Evolutionary conservation across 2,888 invertebrate genomes (phyloP), one percentile per base, ranked within the genome.

Genomic region (Metellina segmentata): DNA sequence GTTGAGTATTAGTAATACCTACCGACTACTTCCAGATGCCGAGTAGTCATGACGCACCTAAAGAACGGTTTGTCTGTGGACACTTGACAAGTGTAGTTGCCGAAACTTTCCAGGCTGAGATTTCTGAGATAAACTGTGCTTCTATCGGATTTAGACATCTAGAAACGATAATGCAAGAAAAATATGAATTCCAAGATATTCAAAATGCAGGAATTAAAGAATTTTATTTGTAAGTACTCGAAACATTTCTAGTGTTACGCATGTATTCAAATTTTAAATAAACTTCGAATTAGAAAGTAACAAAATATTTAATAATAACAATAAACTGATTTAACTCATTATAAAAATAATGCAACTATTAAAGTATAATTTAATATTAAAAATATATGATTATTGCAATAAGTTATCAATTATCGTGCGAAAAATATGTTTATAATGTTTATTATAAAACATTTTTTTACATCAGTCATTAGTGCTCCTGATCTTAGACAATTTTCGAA

Each of bases 61-160:
- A 92, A 92, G 53, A 79, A 89, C 5, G 92, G 92, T 75, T 82
- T 85, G 81, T 92, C 92, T 4, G 92, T 92, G 1, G 92, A 92
- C 4, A 92, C 92, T 85, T 92, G 92, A 51, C 92, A 92, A 0
- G 92, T 92, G 70, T 92, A 92, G 69, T 92, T 92, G 2, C 92
- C 92, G 20, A 85, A 81, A 78, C 92, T 92, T 61, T 92, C 85
- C 16, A 92, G 81, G 51, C 91, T 89, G 48, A 91, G 61, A 53
- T 91, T 88, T 48, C 91, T 77, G 1, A 91, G 81, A 51, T 79
- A 91, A 6, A 91, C 91, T 34, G 72, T 75, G 13, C 79, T 83
- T 79, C 88, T 75, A 20, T 88, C 86, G 6, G 91, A 91, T 72
- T 79, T 82, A 6, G 88, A 91, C 52, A 91, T 74, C 91, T 91